These are phyloP conservation scores for Eustalomyia histrio DNA, from an alignment of 2,888 invertebrate genomes.

Conservation along the genomic window DNA sequence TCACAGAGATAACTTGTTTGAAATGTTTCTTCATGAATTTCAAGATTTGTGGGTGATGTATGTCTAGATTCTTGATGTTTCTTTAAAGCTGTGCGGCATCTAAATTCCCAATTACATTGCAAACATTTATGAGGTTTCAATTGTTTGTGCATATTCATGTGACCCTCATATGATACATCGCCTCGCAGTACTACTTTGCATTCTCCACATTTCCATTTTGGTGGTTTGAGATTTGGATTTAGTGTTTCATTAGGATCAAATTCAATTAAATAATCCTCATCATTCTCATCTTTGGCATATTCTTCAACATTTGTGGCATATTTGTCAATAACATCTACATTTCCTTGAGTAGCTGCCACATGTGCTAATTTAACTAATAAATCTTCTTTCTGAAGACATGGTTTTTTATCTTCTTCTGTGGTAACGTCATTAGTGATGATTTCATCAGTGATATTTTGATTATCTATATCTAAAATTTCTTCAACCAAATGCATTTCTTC, in stretches of 20 bases:
- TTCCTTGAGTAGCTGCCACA: conserved; percentile 51
- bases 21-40: neutral
- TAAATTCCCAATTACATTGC: conserved; percentile 60
- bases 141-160: conserved; percentile 68
- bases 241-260: conserved; percentile 45
- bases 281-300: conserved; percentile 63
- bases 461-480: conserved; percentile 26
- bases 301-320: neutral
- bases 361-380: conserved; percentile 38
- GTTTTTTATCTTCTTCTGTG: conserved; percentile 7
- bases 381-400: conserved; percentile 22
- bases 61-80: conserved; percentile 60
- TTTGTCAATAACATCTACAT: conserved; percentile 21
- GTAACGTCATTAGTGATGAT: neutral
- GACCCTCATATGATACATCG: conserved; percentile 68
- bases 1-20: conserved; percentile 18
- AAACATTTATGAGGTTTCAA: conserved; percentile 64
- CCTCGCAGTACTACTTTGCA: conserved; percentile 66
- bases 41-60: neutral
- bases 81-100: conserved; percentile 63
- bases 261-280: conserved; percentile 64
- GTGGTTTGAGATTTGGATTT: conserved; percentile 13
- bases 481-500: conserved; percentile 51
- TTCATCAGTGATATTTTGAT: neutral
- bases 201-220: conserved; percentile 68